phyloP scores from a whole-genome alignment of 1,140 invertebrate species.

The Diabrotica undecimpunctata region DNA sequence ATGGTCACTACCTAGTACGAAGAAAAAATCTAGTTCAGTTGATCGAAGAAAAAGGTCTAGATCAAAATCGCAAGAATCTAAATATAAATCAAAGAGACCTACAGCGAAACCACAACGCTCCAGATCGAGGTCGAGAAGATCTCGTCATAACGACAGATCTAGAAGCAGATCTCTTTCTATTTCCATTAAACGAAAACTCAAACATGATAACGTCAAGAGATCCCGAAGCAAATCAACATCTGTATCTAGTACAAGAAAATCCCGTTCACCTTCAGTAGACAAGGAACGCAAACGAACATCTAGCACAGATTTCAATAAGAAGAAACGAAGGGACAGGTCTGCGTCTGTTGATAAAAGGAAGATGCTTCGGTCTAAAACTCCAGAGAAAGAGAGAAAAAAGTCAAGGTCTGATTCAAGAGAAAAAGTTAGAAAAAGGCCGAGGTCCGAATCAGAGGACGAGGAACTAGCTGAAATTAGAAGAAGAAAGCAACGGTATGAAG shows the following conservation, averaged over 20 bases:
- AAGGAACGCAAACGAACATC: neutral
- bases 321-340: slow-evolving; percentile 17
- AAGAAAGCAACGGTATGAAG: slow-evolving; percentile 1
- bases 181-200: neutral
- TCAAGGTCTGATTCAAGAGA: slow-evolving; percentile 11
- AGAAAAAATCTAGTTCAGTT: slow-evolving; percentile 23
- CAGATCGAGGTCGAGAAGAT: neutral
- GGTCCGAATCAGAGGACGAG: neutral
- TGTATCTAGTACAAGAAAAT: slow-evolving; percentile 17
- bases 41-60: slow-evolving; percentile 17
- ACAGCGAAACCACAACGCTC: slow-evolving; percentile 1
- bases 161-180: neutral
- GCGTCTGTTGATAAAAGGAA: neutral
- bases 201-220: neutral
- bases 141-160: neutral
- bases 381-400: slow-evolving; percentile 6
- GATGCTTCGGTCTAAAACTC: neutral
- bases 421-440: neutral
- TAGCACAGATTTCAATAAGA: slow-evolving; percentile 17
- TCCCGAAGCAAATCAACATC: neutral
- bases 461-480: neutral
- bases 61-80: slow-evolving; percentile 21
- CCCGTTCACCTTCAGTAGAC: slow-evolving; percentile 13
- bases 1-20: slow-evolving; percentile 21
- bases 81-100: slow-evolving; percentile 18